Percentiles rank a stretch among this genome's conserved stretches.
Conservation (phyloP, 2,888 invertebrate genomes). For the Ethmia dodecea region DNA sequence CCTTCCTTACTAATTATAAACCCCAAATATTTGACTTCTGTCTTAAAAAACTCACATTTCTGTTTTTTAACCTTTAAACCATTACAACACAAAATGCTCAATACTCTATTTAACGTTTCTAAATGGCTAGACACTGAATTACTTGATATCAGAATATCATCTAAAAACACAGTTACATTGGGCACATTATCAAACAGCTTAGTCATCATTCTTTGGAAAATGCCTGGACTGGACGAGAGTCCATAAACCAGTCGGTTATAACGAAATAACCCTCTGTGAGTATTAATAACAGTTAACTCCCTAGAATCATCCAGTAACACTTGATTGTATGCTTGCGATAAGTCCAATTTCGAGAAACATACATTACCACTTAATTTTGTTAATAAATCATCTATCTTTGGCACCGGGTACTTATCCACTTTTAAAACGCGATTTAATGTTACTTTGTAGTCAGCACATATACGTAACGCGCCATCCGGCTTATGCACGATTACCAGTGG, state of each 20-base stretch:
- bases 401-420: slow-evolving; percentile 8
- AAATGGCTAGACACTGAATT: background rate
- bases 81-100: background rate
- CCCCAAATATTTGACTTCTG: background rate
- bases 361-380: background rate
- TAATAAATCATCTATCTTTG: slow-evolving; percentile 9
- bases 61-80: background rate
- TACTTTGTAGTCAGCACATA: slow-evolving; percentile 22
- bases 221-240: background rate
- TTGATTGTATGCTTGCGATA: background rate
- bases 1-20: background rate
- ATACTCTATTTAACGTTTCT: background rate
- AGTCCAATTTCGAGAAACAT: background rate
- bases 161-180: background rate
- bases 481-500: slow-evolving; percentile 8
- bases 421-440: slow-evolving; percentile 14
- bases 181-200: background rate
- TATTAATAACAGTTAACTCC: background rate
- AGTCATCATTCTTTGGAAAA: background rate
- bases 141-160: background rate
- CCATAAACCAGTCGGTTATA: background rate
- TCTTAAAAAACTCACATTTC: background rate
- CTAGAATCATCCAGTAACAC: background rate
- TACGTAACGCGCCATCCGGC: slow-evolving; percentile 6
- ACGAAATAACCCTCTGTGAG: background rate